Base-by-base conservation (phyloP, 64 coral and sea anemone species). In the Montipora efflorescens region DNA sequence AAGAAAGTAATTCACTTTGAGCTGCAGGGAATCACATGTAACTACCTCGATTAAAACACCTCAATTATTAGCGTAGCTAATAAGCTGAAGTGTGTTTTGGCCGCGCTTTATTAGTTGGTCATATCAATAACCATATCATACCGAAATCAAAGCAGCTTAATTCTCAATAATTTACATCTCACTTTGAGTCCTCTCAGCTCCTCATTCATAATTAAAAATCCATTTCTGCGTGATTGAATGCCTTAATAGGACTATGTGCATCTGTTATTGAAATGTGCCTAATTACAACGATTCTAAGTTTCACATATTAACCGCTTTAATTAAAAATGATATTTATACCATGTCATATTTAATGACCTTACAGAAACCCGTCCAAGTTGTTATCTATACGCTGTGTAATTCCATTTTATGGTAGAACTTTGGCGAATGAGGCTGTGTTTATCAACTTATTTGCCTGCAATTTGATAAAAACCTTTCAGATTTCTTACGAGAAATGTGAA, bases 151-250 rank as follows among this genome's bases (percentile, higher is more conserved):
- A 86, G 82, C 82, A 62, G 82, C 82, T 86, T 86, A 86, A 86
- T 86, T 86, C 67, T 48, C 64, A 47, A 44, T 86, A 86, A 86
- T 86, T 86, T 72, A 50, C 64, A 20, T 48, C 28, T 43, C 82
- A 13, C 82, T 71, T 48, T 71, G 67, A 49, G 82, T 68, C 46
- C 47, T 68, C 82, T 68, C 19, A 21, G 5, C 46, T 72, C 19
- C 82, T 86, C 94, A 95, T 95, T 80, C 59, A 95, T 95, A 92
- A 95, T 95, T 95, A 71, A 95, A 76, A 59, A 79, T 73, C 71
- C 66, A 83, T 91, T 86, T 72, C 79, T 74, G 43, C 47, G 75
- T 74, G 77, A 95, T 95, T 95, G 90, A 91, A 87, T 47, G 46
- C 58, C 50, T 79, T 88, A 91, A 95, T 95, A 76, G 87, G 84